These are phyloP conservation scores for Microchirus variegatus DNA, from an alignment of 2,797 vertebrate genomes.

Conservation along the genomic window DNA sequence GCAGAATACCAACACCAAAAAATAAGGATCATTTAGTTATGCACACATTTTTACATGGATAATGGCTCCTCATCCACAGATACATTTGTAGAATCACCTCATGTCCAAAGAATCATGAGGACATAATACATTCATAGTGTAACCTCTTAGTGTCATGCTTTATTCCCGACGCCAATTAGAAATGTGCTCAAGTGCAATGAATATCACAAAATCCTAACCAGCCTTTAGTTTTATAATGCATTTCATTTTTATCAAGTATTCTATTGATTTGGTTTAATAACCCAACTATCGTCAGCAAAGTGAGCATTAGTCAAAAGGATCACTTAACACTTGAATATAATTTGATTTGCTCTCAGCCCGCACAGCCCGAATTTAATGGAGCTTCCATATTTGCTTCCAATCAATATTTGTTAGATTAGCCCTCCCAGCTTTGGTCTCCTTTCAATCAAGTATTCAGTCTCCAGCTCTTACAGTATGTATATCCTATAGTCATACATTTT, in stretches of 20 bases:
- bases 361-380: constrained; percentile 24
- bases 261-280: constrained; percentile 7
- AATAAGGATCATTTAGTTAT: too few relatives aligned
- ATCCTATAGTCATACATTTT: constrained; percentile 8
- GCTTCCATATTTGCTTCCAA: constrained; percentile 19
- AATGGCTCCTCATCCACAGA: too few relatives aligned
- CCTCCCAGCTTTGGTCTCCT: constrained; percentile 1
- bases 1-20: too few relatives aligned
- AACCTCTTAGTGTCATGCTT: too few relatives aligned
- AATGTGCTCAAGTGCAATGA: too few relatives aligned
- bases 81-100: too few relatives aligned
- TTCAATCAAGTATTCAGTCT: constrained; percentile 1
- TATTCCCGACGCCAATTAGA: too few relatives aligned
- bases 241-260: background rate
- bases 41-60: too few relatives aligned
- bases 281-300: background rate
- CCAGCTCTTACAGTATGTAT: background rate
- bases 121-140: too few relatives aligned
- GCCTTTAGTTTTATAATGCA: too few relatives aligned
- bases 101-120: too few relatives aligned
- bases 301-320: constrained; percentile 12
- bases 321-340: constrained; percentile 2
- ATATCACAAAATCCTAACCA: too few relatives aligned
- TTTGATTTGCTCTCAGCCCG: constrained; percentile 16
- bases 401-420: constrained; percentile 39